Conservation (phyloP, 1,140 invertebrate genomes). For the Penaeus chinensis region DNA sequence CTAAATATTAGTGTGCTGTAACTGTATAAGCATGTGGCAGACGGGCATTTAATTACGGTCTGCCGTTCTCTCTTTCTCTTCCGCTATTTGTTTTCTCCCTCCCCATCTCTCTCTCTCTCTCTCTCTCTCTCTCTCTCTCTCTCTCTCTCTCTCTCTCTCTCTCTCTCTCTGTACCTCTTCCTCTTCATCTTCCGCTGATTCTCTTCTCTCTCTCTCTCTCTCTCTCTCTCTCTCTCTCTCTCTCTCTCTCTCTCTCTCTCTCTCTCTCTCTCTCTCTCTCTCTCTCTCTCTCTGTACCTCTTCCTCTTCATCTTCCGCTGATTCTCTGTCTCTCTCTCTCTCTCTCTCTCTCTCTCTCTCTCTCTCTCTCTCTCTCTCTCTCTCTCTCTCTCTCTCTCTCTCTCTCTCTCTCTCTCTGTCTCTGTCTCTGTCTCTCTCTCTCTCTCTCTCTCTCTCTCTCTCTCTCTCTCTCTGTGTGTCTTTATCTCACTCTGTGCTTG, state of each 20-base stretch:
- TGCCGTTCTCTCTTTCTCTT: background rate
- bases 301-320: background rate
- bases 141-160: background rate
- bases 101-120: background rate
- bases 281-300: constrained; percentile 1
- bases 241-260: constrained; percentile 18
- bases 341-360: background rate
- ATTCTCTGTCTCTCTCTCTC: background rate
- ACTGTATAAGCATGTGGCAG: too few species aligned
- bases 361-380: background rate
- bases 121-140: background rate
- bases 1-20: too few species aligned
- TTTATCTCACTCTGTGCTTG: too few species aligned
- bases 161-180: background rate
- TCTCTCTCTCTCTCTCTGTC: background rate
- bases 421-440: background rate
- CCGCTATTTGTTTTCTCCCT: too few species aligned
- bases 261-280: background rate
- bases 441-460: background rate
- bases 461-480: too few species aligned
- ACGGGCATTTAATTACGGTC: too few species aligned
- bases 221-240: background rate
- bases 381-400: background rate
- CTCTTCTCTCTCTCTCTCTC: background rate
- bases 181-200: background rate